Percentiles rank a stretch among this genome's conserved stretches.
phyloP scores from a whole-genome alignment of 1,140 invertebrate genomes.

The Geopemphigus sp. region DNA sequence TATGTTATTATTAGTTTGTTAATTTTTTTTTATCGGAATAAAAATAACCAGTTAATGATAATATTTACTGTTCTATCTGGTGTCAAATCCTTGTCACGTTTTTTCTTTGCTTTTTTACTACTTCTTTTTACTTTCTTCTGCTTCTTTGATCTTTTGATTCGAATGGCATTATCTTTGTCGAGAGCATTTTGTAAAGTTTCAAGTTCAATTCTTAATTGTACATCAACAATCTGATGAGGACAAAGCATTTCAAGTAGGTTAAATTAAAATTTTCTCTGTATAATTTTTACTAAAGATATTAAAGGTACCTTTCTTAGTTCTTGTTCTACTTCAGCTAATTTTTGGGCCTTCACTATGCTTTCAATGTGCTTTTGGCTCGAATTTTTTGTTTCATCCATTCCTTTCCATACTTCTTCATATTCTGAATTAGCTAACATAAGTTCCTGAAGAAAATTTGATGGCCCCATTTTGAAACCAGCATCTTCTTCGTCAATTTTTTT shows the following conservation, averaged over 20 bases:
- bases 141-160: slow-evolving; percentile 73
- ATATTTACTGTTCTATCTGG: slow-evolving; percentile 71
- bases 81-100: slow-evolving; percentile 94
- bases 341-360: slow-evolving; percentile 79
- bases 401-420: slow-evolving; percentile 76
- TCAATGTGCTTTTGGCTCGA: slow-evolving; percentile 70
- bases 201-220: slow-evolving; percentile 79
- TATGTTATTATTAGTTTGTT: neutral
- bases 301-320: slow-evolving; percentile 68
- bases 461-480: slow-evolving; percentile 58
- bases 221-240: slow-evolving; percentile 66
- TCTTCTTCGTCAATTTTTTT: slow-evolving; percentile 64
- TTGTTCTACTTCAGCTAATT: slow-evolving; percentile 76
- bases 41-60: neutral
- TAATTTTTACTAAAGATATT: neutral
- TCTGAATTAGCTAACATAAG: slow-evolving; percentile 58
- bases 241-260: neutral
- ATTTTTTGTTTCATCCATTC: slow-evolving; percentile 73
- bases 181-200: slow-evolving; percentile 69
- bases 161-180: slow-evolving; percentile 67
- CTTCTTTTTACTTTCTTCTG: slow-evolving; percentile 76
- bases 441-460: slow-evolving; percentile 59
- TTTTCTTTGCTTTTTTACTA: slow-evolving; percentile 84
- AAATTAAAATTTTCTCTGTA: neutral
- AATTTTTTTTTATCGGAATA: neutral